A percentile compares a stretch with the other conserved stretches of the same genome.
Evolutionary conservation across 2,113 vertebrate genomes (phyloP).

Genomic region (Epinephelus cyanopodus): DNA sequence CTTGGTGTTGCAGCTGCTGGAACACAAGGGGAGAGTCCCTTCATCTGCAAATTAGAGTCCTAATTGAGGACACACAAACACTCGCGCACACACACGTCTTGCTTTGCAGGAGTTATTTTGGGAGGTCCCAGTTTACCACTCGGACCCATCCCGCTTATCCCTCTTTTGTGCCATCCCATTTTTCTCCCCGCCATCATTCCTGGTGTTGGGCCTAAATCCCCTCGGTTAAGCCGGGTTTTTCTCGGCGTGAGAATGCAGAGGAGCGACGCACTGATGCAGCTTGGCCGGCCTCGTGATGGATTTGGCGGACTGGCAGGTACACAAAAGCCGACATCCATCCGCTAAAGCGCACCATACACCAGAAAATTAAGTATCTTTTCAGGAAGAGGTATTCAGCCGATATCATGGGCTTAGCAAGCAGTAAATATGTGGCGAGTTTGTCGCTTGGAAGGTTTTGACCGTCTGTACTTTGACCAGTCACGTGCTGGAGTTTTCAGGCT

Average conservation of each 20-base stretch:
- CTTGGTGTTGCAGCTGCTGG: slow-evolving; percentile 58
- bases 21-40: slow-evolving; percentile 53
- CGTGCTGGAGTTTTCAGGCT: slow-evolving; percentile 16
- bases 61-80: slow-evolving; percentile 63
- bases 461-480: slow-evolving; percentile 30
- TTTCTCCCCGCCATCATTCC: slow-evolving; percentile 69
- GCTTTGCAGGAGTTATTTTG: slow-evolving; percentile 69
- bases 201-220: slow-evolving; percentile 76
- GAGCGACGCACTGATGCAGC: slow-evolving; percentile 53
- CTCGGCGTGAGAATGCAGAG: slow-evolving; percentile 61
- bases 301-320: slow-evolving; percentile 73
- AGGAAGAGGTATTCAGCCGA: slow-evolving; percentile 44
- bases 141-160: slow-evolving; percentile 69
- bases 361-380: slow-evolving; percentile 66
- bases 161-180: slow-evolving; percentile 72
- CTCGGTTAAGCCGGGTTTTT: slow-evolving; percentile 75
- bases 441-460: slow-evolving; percentile 11
- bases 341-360: slow-evolving; percentile 47
- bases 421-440: slow-evolving; percentile 43
- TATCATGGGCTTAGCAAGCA: slow-evolving; percentile 37
- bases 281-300: slow-evolving; percentile 62
- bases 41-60: slow-evolving; percentile 56
- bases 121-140: slow-evolving; percentile 69
- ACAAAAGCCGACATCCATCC: slow-evolving; percentile 69
- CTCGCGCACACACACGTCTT: slow-evolving; percentile 33